phyloP scores from a whole-genome alignment of 1,140 invertebrate genomes.

The Neodiprion lecontei region DNA sequence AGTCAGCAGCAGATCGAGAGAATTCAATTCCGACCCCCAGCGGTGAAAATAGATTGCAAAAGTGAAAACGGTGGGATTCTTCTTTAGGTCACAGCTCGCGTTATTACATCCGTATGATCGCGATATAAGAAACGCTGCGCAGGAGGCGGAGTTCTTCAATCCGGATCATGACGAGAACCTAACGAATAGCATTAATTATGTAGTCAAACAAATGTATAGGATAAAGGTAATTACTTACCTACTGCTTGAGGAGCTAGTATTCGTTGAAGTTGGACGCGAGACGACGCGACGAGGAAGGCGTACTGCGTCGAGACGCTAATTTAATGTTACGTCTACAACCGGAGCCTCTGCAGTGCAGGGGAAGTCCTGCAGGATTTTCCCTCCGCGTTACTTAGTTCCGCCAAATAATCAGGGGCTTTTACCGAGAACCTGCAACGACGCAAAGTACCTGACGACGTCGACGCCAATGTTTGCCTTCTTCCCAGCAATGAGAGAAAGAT shows the following conservation, averaged over 20 bases:
- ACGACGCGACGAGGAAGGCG: neutral
- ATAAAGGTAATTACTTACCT: neutral
- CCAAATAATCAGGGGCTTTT: neutral
- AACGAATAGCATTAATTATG: neutral
- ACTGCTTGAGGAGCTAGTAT: neutral
- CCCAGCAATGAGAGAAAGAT: too few species aligned
- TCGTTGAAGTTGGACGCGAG: neutral
- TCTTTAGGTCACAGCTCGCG: neutral
- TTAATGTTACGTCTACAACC: constrained; percentile 3
- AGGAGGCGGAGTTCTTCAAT: too few species aligned
- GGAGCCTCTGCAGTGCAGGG: neutral
- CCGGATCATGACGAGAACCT: neutral
- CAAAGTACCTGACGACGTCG: constrained; percentile 2
- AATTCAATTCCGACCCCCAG: neutral
- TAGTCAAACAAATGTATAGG: constrained; percentile 3
- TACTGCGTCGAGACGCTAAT: neutral
- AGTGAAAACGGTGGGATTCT: neutral
- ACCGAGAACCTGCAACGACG: neutral
- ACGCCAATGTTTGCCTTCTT: neutral
- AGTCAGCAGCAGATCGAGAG: neutral
- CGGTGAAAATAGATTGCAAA: neutral
- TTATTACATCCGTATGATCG: too few species aligned
- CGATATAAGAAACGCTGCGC: too few species aligned
- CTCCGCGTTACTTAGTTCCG: constrained; percentile 2
- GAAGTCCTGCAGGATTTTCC: neutral